Percentiles rank a stretch among this genome's conserved stretches.
phyloP scores from a whole-genome alignment of 1,140 invertebrate species.

The Chironomus tepperi region DNA sequence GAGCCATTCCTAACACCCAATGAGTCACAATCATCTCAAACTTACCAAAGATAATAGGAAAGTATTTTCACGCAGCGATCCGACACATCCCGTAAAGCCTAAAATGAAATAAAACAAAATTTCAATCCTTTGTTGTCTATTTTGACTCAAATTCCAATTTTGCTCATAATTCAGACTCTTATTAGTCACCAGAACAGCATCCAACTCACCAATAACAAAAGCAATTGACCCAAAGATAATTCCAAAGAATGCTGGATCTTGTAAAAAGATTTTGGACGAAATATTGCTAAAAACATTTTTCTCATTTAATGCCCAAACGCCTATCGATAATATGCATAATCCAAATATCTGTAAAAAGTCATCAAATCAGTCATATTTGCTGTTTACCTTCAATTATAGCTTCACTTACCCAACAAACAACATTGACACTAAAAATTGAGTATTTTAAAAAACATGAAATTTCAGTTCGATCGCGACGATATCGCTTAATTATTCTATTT shows the following conservation, averaged over 20 bases:
- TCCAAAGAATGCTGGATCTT: constrained; percentile 88
- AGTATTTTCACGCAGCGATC: constrained; percentile 82
- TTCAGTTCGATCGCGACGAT: constrained; percentile 80
- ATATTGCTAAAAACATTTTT: constrained; percentile 95
- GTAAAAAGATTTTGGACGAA: constrained; percentile 58
- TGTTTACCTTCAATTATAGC: not conserved
- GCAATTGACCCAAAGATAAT: constrained; percentile 86
- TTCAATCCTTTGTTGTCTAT: not conserved
- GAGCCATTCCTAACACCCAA: too few relatives aligned
- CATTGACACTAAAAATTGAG: constrained; percentile 94
- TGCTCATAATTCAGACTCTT: not conserved
- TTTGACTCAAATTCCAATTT: too few relatives aligned
- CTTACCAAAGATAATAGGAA: constrained; percentile 79
- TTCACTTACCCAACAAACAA: constrained; percentile 88
- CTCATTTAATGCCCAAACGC: constrained; percentile 94
- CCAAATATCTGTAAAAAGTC: constrained; percentile 66
- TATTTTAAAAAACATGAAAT: constrained; percentile 96
- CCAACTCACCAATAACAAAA: constrained; percentile 69
- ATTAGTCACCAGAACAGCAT: not conserved
- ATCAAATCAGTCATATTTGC: constrained; percentile 25
- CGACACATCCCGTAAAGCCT: constrained; percentile 89
- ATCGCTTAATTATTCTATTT: constrained; percentile 33
- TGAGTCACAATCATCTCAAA: constrained; percentile 29
- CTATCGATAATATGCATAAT: constrained; percentile 74
- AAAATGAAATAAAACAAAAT: not conserved